A percentile compares a stretch with the other conserved stretches of the same genome.
Conservation (phyloP, 2,888 invertebrate genomes). For the Leuctra nigra region DNA sequence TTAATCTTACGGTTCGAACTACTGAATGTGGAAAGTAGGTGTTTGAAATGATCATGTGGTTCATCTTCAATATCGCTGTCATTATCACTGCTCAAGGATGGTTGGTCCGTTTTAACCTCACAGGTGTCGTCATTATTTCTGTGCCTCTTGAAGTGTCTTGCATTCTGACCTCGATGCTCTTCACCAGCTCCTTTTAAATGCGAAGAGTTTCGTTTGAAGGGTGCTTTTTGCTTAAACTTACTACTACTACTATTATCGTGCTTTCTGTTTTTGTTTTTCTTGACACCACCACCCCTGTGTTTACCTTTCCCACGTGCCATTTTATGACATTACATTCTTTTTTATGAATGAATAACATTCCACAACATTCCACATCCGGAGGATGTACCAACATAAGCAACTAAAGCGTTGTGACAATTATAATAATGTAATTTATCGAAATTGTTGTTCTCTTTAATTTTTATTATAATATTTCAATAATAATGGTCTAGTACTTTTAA, state of each 20-base stretch:
- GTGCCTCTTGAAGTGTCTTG: conserved; percentile 4
- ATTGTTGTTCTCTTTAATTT: too few species aligned
- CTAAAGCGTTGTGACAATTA: too few species aligned
- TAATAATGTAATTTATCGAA: too few species aligned
- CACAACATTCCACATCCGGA: too few species aligned
- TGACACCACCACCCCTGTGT: background rate
- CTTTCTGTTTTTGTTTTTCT: background rate
- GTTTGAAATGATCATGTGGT: conserved; percentile 44
- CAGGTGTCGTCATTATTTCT: conserved; percentile 11
- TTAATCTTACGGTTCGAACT: conserved; percentile 15
- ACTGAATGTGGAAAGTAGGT: conserved; percentile 48
- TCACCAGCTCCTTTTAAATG: conserved; percentile 32
- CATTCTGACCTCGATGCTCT: conserved; percentile 31
- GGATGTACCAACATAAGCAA: too few species aligned
- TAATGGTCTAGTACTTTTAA: too few species aligned
- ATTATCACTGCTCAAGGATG: conserved; percentile 38
- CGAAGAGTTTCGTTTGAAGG: conserved; percentile 17
- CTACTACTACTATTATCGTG: background rate
- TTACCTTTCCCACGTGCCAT: conserved; percentile 27
- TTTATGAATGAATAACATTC: too few species aligned
- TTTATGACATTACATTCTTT: background rate
- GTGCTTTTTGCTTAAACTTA: conserved; percentile 3
- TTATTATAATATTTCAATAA: too few species aligned
- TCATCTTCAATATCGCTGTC: conserved; percentile 46
- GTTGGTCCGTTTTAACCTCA: conserved; percentile 32